Evolutionary conservation across 1,140 invertebrate species (phyloP), one percentile per base, ranked within the genome.

Genomic region (Bombus ignitus): DNA sequence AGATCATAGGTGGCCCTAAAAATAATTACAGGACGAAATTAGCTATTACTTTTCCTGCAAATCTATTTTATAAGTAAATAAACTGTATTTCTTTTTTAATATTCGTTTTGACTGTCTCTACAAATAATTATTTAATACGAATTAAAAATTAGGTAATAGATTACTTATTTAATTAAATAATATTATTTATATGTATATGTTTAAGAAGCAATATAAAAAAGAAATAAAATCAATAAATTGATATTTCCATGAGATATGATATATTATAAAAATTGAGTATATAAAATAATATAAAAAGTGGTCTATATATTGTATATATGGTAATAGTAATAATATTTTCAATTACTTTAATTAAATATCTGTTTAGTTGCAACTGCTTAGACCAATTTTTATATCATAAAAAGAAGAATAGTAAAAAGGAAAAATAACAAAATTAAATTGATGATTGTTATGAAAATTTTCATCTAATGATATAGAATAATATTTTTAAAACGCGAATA

Each of bases 1-100:
- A 93, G 82, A 88, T 90, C 76, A 82, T 65, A 37, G 81, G 15
- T 71, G 92, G 83, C 86, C 90, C 92, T 92, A 92, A 44, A 93
- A 93, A 92, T 72, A 92, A 92, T 85, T 78, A 90, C n/a, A 88
- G 28, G 62, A 42, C 35, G 75, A 65, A 42, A 83, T 90, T 89
- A 86, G 53, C 75, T 39, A 66, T 76, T 47, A 73, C 44, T 62
- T 83, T 28, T 37, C 35, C 32, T 22, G 32, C 28, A 15, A 32
- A 71, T 57, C 59, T 59, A 37, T 59, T 28, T 42, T 39, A 37
- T n/a, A 37, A 25, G 5, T 75, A 75, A 73, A 53, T 53, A 53
- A 53, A 47, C 6, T 75, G 3, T 53, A 1, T 25, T 74, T 62
- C 28, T 62, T 62, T 28, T n/a, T n/a, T n/a, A 62, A 44, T 47